A percentile compares a stretch with the other conserved stretches of the same genome.
These are phyloP conservation scores for Creontiades dilutus DNA, from an alignment of 2,888 invertebrate genomes.

Conservation along the genomic window DNA sequence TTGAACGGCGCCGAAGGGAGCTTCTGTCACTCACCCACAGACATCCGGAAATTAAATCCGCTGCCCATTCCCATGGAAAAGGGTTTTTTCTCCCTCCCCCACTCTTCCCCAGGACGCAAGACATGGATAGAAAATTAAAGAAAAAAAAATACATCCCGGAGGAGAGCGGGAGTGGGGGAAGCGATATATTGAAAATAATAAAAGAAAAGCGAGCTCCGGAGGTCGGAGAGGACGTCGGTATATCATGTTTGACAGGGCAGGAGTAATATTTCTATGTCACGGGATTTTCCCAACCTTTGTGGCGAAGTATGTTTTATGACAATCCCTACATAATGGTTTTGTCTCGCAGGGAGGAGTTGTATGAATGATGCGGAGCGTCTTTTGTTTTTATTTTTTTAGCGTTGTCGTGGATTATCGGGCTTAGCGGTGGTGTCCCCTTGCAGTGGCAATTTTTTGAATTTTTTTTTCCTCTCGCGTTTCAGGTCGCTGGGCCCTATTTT, in stretches of 20 bases:
- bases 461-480: too few species aligned
- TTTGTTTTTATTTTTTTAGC: neutral
- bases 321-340: constrained; percentile 63
- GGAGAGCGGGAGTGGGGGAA: neutral
- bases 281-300: constrained; percentile 48
- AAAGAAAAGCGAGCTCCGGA: constrained; percentile 26
- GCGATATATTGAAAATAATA: constrained; percentile 63
- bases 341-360: constrained; percentile 23
- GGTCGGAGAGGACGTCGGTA: constrained; percentile 32
- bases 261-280: constrained; percentile 61
- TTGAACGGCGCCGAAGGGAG: constrained; percentile 45
- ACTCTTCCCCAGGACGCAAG: neutral
- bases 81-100: constrained; percentile 41
- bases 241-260: constrained; percentile 61
- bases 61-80: constrained; percentile 31
- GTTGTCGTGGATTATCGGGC: neutral
- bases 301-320: constrained; percentile 60
- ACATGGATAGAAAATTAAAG: constrained; percentile 53
- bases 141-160: constrained; percentile 33
- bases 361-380: constrained; percentile 42
- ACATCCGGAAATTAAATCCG: constrained; percentile 69
- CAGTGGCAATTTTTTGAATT: too few species aligned
- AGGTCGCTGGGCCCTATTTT: too few species aligned
- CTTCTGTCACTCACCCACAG: constrained; percentile 55
- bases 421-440: neutral